Evolutionary conservation across 2,797 vertebrate species (phyloP), one percentile per base, ranked within the genome.

Genomic region (Enteromius paludinosus): DNA sequence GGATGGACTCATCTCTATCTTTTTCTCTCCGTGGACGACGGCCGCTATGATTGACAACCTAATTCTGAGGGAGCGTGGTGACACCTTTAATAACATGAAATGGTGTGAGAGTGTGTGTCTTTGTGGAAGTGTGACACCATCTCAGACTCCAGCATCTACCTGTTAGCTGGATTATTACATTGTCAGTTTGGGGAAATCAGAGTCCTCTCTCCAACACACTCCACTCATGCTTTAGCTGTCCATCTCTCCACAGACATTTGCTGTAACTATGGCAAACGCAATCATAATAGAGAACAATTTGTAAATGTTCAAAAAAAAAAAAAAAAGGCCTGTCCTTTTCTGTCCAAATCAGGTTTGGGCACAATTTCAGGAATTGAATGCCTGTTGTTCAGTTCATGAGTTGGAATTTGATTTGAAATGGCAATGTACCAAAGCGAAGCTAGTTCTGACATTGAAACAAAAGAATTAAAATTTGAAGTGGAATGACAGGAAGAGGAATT

Each of bases 31-130:
- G 30, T 89, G 75, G 25, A 90, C 72, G 72, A 87, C 59, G 83
- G 74, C 68, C 71, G 61, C 83, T 77, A 83, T 86, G 90, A 92
- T 89, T 90, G 91, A 91, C 85, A 84, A 69, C 84, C 84, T 92
- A 89, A 92, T 93, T 92, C 89, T 84, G 88, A 81, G 83, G 86
- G 81, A 89, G 83, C 83, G 35, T 78, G 73, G 79, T 17, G 85
- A 90, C 90, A 93, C 87, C 90, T 93, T 91, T 85, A 87, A 89
- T 89, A 90, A 86, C 82, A 65, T 85, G 52, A 70, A 84, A 49
- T 73, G 64, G 41, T 61, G 61, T 74, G 76, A 69, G 59, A 84
- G 54, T 69, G 45, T 25, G 52, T 75, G 28, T 74, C 4, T 69
- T 72, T 74, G 73, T 84, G 69, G 74, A 81, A 28, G 69, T 82